Evolutionary conservation across 2,888 invertebrate genomes (phyloP).

Genomic region (Macaria liturata): DNA sequence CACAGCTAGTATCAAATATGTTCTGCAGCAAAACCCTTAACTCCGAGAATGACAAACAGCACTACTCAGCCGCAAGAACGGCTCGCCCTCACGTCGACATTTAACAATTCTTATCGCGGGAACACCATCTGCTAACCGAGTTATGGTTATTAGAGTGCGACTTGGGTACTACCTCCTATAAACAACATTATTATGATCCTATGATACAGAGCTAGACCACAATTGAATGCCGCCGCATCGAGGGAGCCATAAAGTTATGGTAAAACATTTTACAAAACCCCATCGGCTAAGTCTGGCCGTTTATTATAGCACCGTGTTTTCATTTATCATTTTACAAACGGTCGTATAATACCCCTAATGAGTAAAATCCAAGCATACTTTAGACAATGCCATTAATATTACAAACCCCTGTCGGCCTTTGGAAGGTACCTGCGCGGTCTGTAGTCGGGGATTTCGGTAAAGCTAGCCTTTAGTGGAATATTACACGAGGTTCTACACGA

Average conservation of each 20-base stretch:
- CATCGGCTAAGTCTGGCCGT: conserved; percentile 54
- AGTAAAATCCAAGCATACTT: conserved; percentile 81
- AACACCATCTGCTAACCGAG: conserved; percentile 8
- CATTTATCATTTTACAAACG: conserved; percentile 79
- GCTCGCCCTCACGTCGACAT: conserved; percentile 4
- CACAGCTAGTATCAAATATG: too few relatives aligned
- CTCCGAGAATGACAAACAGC: background rate
- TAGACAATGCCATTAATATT: conserved; percentile 77
- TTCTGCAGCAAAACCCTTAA: background rate
- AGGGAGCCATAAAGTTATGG: conserved; percentile 56
- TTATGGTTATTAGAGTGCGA: conserved; percentile 11
- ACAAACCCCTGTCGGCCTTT: conserved; percentile 58
- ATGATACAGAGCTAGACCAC: conserved; percentile 9
- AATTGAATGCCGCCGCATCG: conserved; percentile 28
- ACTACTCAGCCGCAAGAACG: background rate
- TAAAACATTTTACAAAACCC: conserved; percentile 67
- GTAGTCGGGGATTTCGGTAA: conserved; percentile 23
- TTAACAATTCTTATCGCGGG: conserved; percentile 17
- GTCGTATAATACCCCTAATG: conserved; percentile 79
- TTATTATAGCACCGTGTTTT: conserved; percentile 63
- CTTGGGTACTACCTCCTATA: conserved; percentile 6
- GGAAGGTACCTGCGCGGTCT: conserved; percentile 27
- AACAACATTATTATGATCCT: conserved; percentile 19
- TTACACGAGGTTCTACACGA: background rate
- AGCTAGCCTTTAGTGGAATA: conserved; percentile 18